Percentiles rank a stretch among this genome's conserved stretches.
Evolutionary conservation across 2,797 vertebrate species (phyloP).

Genomic region (Morelia viridis): DNA sequence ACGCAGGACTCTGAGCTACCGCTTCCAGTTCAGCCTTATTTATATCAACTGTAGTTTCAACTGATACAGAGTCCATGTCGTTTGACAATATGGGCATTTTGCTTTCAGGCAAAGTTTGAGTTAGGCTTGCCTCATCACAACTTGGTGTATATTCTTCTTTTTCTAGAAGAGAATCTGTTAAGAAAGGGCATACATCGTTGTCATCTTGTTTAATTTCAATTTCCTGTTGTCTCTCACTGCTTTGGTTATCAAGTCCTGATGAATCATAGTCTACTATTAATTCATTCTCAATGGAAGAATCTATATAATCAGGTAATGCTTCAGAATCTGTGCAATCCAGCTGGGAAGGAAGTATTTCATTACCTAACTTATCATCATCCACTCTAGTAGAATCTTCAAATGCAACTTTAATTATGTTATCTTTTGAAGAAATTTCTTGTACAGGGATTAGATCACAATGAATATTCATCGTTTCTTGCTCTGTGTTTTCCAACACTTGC

Average conservation of each 20-base stretch:
- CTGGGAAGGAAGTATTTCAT: conserved; percentile 39
- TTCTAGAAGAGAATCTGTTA: conserved; percentile 37
- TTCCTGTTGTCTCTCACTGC: conserved; percentile 45
- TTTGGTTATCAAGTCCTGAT: conserved; percentile 17
- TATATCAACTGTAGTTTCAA: conserved; percentile 39
- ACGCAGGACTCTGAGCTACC: conserved; percentile 42
- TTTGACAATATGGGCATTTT: conserved; percentile 20
- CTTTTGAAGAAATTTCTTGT: conserved; percentile 12
- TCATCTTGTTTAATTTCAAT: conserved; percentile 64
- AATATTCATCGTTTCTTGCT: conserved; percentile 53
- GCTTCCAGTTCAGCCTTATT: conserved; percentile 65
- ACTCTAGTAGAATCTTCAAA: conserved; percentile 61
- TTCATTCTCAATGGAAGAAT: conserved; percentile 61
- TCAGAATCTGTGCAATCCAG: conserved; percentile 61
- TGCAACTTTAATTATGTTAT: conserved; percentile 33
- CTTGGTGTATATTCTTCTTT: conserved; percentile 11
- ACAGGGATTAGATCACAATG: conserved; percentile 46
- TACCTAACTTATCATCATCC: conserved; percentile 48
- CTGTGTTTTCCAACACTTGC: conserved; percentile 47
- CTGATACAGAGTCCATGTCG: conserved; percentile 48
- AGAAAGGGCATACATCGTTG: conserved; percentile 8
- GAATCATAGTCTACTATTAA: conserved; percentile 2
- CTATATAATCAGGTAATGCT: conserved; percentile 47
- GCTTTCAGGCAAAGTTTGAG: conserved; percentile 37
- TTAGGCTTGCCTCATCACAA: rapidly evolving